These are phyloP conservation scores for Toxotes chatareus DNA, from an alignment of 2,113 vertebrate genomes.

Conservation along the genomic window DNA sequence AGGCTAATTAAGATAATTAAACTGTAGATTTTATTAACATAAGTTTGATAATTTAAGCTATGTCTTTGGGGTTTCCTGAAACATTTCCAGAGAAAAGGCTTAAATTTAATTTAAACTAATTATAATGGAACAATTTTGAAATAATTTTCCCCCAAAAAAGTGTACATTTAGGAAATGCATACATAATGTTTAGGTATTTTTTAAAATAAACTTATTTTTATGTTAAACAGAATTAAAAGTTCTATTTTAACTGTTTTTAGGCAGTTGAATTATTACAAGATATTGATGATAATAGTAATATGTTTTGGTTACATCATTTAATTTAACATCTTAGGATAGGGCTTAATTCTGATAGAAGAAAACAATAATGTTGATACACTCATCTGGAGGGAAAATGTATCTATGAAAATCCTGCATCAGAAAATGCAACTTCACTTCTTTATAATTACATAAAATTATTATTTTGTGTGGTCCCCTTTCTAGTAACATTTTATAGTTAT, in stretches of 20 bases:
- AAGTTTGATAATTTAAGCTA: slow-evolving; percentile 80
- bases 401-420: background rate
- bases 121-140: background rate
- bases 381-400: background rate
- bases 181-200: background rate
- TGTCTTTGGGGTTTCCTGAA: slow-evolving; percentile 82
- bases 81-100: background rate
- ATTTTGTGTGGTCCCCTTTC: background rate
- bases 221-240: background rate
- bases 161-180: background rate
- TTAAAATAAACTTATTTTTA: background rate
- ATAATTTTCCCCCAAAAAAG: background rate
- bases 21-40: slow-evolving; percentile 75
- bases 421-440: slow-evolving; percentile 12
- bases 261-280: background rate
- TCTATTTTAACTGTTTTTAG: background rate
- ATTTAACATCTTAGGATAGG: background rate
- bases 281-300: background rate
- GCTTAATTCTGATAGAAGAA: slow-evolving; percentile 10
- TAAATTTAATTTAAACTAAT: background rate
- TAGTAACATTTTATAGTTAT: slow-evolving; percentile 5
- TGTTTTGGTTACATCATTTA: background rate
- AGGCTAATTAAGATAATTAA: slow-evolving; percentile 89
- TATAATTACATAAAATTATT: slow-evolving; percentile 2
- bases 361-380: background rate